Evolutionary conservation across 2,113 vertebrate genomes (phyloP), one percentile per base, ranked within the genome.

Genomic region (Delphinapterus leucas): DNA sequence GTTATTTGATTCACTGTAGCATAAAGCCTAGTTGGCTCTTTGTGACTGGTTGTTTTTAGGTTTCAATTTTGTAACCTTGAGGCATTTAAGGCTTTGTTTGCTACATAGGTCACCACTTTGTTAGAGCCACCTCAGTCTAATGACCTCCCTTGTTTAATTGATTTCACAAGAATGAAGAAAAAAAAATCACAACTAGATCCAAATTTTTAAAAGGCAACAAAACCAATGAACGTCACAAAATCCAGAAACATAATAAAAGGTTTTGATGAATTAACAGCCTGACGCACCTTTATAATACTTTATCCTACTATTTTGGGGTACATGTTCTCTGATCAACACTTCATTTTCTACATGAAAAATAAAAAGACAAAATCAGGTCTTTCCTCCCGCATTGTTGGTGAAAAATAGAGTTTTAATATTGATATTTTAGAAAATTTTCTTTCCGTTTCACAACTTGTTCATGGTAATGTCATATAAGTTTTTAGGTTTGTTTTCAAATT

Each of bases 401-500:
- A 80, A 92, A 86, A 83, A 26, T 55, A 58, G 49, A 73, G 82
- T 84, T 95, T 87, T 55, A 92, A 68, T 86, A 65, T 14, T 74
- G 70, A n/a, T 73, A 63, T 31, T 60, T 65, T 44, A 68, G 36
- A 26, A 73, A 89, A 73, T 2, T 90, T 80, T 68, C 55, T 89
- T 89, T 77, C 47, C 20, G 33, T 3, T 44, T 95, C 25, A 79
- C 28, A 91, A 90, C 61, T 68, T 70, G 28, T n/a, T 90, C 31
- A 11, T 85, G 47, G 23, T 84, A 81, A 84, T 76, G 4, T 41
- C 33, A 83, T 70, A 25, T 25, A 36, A 15, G 1, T 17, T 80
- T 70, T 87, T 73, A 93, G 41, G 31, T 49, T 67, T 96, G 10
- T 93, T 90, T 96, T 53, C 76, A 81, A 88, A 81, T 61, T 61